Conservation (phyloP, 2,113 vertebrate genomes). For the Platysteira castanea region DNA sequence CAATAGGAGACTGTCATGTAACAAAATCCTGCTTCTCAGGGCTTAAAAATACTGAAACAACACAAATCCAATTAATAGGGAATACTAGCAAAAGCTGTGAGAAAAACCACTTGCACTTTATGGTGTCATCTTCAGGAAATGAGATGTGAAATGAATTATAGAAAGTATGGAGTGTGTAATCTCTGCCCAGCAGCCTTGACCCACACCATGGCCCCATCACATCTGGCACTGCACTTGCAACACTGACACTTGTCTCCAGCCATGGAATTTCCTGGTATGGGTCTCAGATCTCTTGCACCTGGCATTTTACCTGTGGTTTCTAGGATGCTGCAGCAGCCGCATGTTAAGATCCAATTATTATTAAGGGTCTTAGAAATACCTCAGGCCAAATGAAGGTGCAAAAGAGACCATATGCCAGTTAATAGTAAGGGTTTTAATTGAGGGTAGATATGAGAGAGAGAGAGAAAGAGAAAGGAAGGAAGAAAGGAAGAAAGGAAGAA, state of each 20-base stretch:
- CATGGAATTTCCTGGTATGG: background rate
- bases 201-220: rapidly evolving
- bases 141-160: background rate
- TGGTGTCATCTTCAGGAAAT: background rate
- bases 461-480: too few species aligned
- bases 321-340: background rate
- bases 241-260: background rate
- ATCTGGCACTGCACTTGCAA: rapidly evolving
- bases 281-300: background rate
- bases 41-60: background rate
- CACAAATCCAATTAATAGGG: background rate
- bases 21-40: background rate
- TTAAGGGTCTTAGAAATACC: too few species aligned
- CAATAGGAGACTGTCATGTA: background rate
- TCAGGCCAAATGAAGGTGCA: too few species aligned
- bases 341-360: too few species aligned
- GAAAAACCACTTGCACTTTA: background rate
- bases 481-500: too few species aligned
- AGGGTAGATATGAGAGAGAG: too few species aligned
- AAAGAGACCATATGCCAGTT: too few species aligned
- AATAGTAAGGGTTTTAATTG: too few species aligned
- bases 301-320: background rate
- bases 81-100: background rate
- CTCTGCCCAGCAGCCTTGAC: background rate
- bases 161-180: background rate